Percentiles rank a stretch among this genome's conserved stretches.
Evolutionary conservation across 2,888 invertebrate genomes (phyloP).

Genomic region (Phengaris arion): DNA sequence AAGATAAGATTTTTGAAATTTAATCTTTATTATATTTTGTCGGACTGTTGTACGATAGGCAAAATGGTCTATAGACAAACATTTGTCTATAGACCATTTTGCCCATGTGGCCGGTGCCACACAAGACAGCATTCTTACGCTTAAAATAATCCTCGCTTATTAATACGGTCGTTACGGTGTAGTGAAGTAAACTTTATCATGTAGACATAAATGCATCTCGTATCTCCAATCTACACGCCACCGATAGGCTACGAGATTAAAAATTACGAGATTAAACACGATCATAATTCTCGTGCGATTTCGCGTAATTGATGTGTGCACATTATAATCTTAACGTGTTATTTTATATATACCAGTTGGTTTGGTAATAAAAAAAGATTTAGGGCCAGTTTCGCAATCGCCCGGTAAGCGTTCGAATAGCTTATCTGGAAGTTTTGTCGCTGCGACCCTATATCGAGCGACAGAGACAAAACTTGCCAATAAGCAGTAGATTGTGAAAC

Average conservation of each 20-base stretch:
- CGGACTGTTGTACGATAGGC: too few species aligned
- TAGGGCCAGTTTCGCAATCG: too few species aligned
- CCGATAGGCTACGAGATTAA: background rate
- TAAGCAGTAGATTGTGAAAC: too few species aligned
- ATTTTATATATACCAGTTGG: background rate
- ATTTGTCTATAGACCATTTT: background rate
- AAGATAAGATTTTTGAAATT: too few species aligned
- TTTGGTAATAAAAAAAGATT: too few species aligned
- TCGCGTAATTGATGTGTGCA: background rate
- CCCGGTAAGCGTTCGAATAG: too few species aligned
- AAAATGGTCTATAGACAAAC: too few species aligned
- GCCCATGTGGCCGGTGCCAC: background rate
- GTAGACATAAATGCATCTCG: background rate
- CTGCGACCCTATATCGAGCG: too few species aligned
- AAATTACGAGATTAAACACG: background rate
- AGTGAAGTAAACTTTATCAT: background rate
- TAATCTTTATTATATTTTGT: too few species aligned
- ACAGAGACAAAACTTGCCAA: too few species aligned
- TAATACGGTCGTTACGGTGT: slow-evolving; percentile 22
- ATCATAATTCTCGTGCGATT: background rate
- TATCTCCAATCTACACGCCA: slow-evolving; percentile 3
- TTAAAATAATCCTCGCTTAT: slow-evolving; percentile 26
- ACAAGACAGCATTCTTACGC: background rate
- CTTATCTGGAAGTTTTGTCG: too few species aligned
- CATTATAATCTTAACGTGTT: too few species aligned